Evolutionary conservation across 1,140 invertebrate species (phyloP).

Genomic region (Zelostemma sp.): DNA sequence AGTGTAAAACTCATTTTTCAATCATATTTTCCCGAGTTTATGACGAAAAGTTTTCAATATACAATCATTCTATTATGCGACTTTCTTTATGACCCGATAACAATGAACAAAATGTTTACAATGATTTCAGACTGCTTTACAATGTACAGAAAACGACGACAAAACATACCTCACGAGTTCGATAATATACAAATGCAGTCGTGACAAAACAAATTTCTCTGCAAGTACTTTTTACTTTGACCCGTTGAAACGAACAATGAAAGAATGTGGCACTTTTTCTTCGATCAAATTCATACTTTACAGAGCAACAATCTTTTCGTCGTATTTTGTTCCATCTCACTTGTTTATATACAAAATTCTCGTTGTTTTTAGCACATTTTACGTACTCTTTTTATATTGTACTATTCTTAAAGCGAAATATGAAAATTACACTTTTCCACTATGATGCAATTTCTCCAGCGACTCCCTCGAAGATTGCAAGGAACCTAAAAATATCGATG

Average conservation of each 20-base stretch:
- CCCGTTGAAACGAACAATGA: conserved; percentile 9
- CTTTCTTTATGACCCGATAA: conserved; percentile 14
- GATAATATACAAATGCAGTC: conserved; percentile 41
- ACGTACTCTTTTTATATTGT: neutral
- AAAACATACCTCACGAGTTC: conserved; percentile 25
- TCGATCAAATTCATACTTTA: conserved; percentile 1
- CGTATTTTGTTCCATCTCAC: conserved; percentile 31
- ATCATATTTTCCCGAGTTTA: conserved; percentile 13
- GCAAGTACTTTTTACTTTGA: conserved; percentile 7
- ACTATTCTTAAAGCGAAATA: conserved; percentile 38
- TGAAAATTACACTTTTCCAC: conserved; percentile 61
- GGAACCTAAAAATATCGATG: conserved; percentile 57
- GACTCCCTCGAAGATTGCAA: conserved; percentile 69
- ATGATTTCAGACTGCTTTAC: conserved; percentile 12
- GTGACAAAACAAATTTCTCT: conserved; percentile 4
- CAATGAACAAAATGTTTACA: conserved; percentile 20
- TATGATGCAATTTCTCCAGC: conserved; percentile 64
- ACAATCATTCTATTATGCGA: conserved; percentile 30
- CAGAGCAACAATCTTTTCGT: too few species aligned
- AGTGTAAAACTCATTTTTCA: conserved; percentile 35
- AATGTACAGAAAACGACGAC: conserved; percentile 37
- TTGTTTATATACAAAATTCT: conserved; percentile 36
- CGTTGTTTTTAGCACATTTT: conserved; percentile 20
- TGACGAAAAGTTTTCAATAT: conserved; percentile 29
- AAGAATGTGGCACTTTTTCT: neutral